These are phyloP conservation scores for Recurvirostra avosetta DNA, from an alignment of 2,113 vertebrate species.

Conservation along the genomic window DNA sequence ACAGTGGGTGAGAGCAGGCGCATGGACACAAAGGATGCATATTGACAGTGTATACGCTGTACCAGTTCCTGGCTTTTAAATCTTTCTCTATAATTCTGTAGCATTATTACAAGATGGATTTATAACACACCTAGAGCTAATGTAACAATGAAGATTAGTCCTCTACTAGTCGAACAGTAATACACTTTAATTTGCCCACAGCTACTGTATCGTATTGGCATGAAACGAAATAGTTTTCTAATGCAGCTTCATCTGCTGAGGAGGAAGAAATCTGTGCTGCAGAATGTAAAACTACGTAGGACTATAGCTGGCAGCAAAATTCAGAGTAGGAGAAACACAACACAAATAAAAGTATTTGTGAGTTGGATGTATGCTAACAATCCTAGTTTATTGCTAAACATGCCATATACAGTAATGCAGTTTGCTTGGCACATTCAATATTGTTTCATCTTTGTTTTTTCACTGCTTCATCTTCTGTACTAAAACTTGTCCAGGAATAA, in stretches of 20 bases:
- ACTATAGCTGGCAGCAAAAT: conserved; percentile 66
- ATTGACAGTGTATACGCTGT: neutral
- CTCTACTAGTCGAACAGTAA: conserved; percentile 50
- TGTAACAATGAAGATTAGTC: conserved; percentile 66
- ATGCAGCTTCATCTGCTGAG: conserved; percentile 65
- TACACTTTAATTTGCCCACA: conserved; percentile 60
- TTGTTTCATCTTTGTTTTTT: neutral
- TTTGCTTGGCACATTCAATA: neutral
- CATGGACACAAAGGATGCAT: neutral
- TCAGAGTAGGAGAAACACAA: conserved; percentile 52
- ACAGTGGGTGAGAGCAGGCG: neutral
- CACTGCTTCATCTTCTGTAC: neutral
- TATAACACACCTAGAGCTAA: conserved; percentile 63
- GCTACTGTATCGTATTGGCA: conserved; percentile 47
- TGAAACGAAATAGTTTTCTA: conserved; percentile 71
- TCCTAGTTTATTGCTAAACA: conserved; percentile 44
- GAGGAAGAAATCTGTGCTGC: conserved; percentile 67
- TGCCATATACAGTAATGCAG: neutral
- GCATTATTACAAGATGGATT: conserved; percentile 69
- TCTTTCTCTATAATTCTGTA: neutral
- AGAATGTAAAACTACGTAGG: conserved; percentile 57
- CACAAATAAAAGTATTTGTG: conserved; percentile 59
- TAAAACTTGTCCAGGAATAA: neutral
- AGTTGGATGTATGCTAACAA: conserved; percentile 61
- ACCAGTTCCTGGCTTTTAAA: neutral